These are phyloP conservation scores for Poecilobothrus nobilitatus DNA, from an alignment of 2,888 invertebrate genomes.

Conservation along the genomic window DNA sequence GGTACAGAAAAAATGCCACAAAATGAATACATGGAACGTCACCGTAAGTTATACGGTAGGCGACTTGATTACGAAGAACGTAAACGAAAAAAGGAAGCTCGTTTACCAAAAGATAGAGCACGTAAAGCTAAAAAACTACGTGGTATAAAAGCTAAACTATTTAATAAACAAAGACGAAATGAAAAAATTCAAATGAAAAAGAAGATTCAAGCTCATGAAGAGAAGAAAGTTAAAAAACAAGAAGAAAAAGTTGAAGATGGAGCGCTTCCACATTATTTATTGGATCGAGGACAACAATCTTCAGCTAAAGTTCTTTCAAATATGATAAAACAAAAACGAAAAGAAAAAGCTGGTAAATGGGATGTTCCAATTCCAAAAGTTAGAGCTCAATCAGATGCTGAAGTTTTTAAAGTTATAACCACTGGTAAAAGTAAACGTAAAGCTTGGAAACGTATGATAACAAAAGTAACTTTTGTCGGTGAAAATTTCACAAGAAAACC, in stretches of 20 bases:
- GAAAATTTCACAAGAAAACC: slow-evolving; percentile 98
- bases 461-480: slow-evolving; percentile 95
- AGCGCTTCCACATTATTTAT: slow-evolving; percentile 89
- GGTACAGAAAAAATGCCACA: slow-evolving; percentile 67
- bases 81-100: slow-evolving; percentile 90
- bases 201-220: slow-evolving; percentile 95
- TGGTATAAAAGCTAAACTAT: slow-evolving; percentile 95
- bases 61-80: slow-evolving; percentile 96
- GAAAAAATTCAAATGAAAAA: slow-evolving; percentile 99
- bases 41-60: slow-evolving; percentile 91
- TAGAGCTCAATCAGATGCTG: slow-evolving; percentile 89
- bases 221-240: slow-evolving; percentile 80
- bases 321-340: slow-evolving; percentile 98
- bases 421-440: slow-evolving; percentile 89
- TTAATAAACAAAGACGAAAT: slow-evolving; percentile 90
- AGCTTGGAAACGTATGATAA: slow-evolving; percentile 99
- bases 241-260: slow-evolving; percentile 79
- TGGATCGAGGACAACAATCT: slow-evolving; percentile 92
- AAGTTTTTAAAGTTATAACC: slow-evolving; percentile 88
- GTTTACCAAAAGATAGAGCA: slow-evolving; percentile 84
- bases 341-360: slow-evolving; percentile 99
- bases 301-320: slow-evolving; percentile 94
- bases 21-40: slow-evolving; percentile 99
- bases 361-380: slow-evolving; percentile 99
- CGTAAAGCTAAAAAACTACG: slow-evolving; percentile 85